phyloP scores from a whole-genome alignment of 1,140 invertebrate genomes.

The Caenorhabditis latens region DNA sequence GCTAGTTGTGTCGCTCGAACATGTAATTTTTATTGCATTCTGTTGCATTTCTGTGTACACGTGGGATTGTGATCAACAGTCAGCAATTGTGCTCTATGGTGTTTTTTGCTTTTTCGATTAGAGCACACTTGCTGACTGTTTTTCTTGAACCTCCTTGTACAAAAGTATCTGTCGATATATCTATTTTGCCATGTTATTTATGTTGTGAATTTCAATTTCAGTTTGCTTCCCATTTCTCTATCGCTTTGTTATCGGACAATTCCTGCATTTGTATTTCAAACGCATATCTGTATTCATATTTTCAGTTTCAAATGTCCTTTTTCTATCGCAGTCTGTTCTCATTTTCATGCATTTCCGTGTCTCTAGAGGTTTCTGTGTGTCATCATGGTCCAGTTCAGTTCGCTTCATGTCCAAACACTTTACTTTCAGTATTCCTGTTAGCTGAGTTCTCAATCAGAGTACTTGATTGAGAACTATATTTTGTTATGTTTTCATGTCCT shows the following conservation, averaged over 20 bases:
- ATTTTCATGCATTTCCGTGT: no score
- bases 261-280: not conserved
- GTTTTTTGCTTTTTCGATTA: no score
- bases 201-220: not conserved
- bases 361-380: no score
- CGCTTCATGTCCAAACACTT: not conserved
- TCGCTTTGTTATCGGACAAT: not conserved
- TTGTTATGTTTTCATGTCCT: no score
- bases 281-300: not conserved
- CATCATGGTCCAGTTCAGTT: not conserved
- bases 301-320: not conserved
- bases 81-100: not conserved
- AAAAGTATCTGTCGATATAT: not conserved
- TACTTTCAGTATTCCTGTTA: not conserved
- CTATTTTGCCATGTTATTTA: no score
- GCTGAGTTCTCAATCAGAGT: not conserved
- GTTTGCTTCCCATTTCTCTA: not conserved
- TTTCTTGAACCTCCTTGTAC: no score
- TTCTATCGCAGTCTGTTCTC: no score
- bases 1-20: conserved; percentile 25
- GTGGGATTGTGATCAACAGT: not conserved
- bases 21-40: not conserved
- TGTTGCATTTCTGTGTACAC: not conserved
- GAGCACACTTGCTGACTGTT: no score
- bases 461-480: no score